Conservation (phyloP, 2,797 vertebrate species). For the Micrastur ruficollis region DNA sequence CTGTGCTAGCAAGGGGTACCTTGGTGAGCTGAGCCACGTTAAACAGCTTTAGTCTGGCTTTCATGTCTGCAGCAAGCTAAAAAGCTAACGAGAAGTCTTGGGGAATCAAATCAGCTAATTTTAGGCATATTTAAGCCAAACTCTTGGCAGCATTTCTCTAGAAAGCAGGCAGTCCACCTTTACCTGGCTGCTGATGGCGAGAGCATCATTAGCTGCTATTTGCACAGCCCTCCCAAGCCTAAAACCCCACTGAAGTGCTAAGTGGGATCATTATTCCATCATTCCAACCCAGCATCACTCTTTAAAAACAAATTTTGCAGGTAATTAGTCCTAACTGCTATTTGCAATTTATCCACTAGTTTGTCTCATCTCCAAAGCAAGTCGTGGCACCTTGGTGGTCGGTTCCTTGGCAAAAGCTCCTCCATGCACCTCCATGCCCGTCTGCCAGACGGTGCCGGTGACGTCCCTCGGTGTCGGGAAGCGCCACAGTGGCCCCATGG, state of each 20-base stretch:
- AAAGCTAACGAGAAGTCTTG: background rate
- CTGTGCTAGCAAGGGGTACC: accelerated
- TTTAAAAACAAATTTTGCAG: background rate
- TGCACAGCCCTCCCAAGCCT: background rate
- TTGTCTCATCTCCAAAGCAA: background rate
- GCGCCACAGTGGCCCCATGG: background rate
- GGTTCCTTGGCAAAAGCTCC: background rate
- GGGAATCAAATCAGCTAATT: background rate
- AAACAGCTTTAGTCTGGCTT: background rate
- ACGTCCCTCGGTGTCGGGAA: accelerated
- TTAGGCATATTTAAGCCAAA: background rate
- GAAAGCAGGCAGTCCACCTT: background rate
- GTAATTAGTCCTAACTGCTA: background rate
- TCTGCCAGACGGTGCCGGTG: accelerated
- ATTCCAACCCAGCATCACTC: background rate
- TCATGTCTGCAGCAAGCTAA: background rate
- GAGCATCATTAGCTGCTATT: background rate
- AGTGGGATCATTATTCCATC: background rate
- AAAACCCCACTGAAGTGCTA: background rate
- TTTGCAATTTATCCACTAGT: background rate
- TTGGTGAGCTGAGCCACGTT: background rate
- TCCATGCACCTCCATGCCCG: accelerated
- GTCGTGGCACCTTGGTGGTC: background rate
- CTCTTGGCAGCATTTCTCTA: background rate
- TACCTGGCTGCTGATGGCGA: background rate